Base-by-base conservation (phyloP, 1,140 invertebrate species). In the Neodiprion fabricii region DNA sequence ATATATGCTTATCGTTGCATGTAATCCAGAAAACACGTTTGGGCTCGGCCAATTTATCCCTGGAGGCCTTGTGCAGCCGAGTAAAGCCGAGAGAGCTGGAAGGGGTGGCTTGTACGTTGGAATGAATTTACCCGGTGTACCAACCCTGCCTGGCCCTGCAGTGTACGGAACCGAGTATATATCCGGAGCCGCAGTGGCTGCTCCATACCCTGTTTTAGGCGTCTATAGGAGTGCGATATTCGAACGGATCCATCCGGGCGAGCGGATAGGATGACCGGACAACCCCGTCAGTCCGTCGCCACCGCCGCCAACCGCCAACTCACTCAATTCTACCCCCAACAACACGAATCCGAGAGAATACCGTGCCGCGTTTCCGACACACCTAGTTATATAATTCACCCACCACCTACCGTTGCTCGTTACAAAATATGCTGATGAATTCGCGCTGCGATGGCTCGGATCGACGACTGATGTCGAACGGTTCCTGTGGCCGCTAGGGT, bases 1-100 rank as follows among this genome's bases (percentile, higher is more conserved):
- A 69, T 74, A 21, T 74, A 77, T 61, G 79, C 83, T 86, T 86
- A 86, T 86, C 84, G 82, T 81, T 77, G 78, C 82, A 86, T 87
- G 85, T 86, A 87, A 85, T 85, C 81, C 84, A 61, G 80, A 85
- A 85, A 87, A 88, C 85, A 88, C 83, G 81, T 80, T 12, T 61
- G 83, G 82, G 82, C 84, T 84, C 79, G 84, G 81, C 84, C 85
- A 87, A 88, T 88, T 87, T 86, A 88, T 87, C 85, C 85, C 84
- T 81, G 83, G 84, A 80, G 81, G 77, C 78, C 78, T 77, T 61
- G 81, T 76, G 79, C 79, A 72, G 79, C 72, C 74, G n/a, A 75
- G 61, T 14, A 61, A 61, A 12, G 74, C 71, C 48, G 77, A 71
- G 73, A 11, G 21, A 12, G 70, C 50, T 71, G 70, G 28, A 70